phyloP scores from a whole-genome alignment of 2,113 vertebrate species.

The Asarcornis scutulata region DNA sequence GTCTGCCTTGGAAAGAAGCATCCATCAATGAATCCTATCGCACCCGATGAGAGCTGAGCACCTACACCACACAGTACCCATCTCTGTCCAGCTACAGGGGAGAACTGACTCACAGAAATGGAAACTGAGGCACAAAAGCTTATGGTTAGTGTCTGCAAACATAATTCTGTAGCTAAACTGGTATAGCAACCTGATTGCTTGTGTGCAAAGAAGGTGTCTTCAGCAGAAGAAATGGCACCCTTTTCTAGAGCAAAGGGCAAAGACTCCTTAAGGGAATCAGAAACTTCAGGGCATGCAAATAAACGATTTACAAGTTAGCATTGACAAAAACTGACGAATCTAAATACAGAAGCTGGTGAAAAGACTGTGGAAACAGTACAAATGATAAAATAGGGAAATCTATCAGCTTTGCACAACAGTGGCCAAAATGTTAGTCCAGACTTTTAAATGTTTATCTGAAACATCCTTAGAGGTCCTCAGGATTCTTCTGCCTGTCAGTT shows the following conservation, averaged over 20 bases:
- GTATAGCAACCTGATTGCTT: not conserved
- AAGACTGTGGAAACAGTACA: not conserved
- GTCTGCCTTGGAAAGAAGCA: not conserved
- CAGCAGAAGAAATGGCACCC: not conserved
- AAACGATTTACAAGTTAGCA: not conserved
- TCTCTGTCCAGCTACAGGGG: not conserved
- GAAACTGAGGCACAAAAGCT: not conserved
- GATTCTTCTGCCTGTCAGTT: not conserved
- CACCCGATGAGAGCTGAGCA: not conserved
- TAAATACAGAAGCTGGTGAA: not conserved
- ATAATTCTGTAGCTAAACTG: not conserved
- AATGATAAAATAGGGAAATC: not conserved
- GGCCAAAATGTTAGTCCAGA: not conserved
- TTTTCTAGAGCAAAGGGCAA: not conserved
- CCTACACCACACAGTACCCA: not conserved
- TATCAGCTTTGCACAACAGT: not conserved
- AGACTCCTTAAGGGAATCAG: not conserved
- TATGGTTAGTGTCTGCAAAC: not conserved
- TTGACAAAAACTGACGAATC: not conserved
- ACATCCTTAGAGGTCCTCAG: not conserved
- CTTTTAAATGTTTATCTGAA: not conserved
- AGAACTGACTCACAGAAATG: not conserved
- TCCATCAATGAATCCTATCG: not conserved
- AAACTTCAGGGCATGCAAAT: not conserved
- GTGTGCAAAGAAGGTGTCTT: not conserved